Percentiles rank a stretch among this genome's conserved stretches.
Evolutionary conservation across 2,888 invertebrate species (phyloP).

Genomic region (Cecidostiba fungosa): DNA sequence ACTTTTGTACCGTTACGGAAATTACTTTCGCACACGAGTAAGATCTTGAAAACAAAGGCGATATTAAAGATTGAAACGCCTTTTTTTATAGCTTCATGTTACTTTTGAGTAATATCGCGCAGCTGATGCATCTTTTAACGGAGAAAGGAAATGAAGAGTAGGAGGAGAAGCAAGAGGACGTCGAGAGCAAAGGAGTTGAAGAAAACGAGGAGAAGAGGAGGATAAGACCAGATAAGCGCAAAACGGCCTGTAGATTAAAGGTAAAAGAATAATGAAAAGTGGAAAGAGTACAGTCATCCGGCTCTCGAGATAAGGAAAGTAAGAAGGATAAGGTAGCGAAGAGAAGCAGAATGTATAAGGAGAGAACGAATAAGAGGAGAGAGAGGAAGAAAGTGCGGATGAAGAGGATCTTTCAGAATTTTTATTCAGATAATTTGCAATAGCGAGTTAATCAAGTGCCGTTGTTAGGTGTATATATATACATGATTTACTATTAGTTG

Average conservation of each 20-base stretch:
- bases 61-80: conserved; percentile 36
- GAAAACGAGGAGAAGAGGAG: conserved; percentile 49
- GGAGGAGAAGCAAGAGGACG: conserved; percentile 34
- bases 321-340: conserved; percentile 45
- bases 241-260: conserved; percentile 60
- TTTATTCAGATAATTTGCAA: not conserved
- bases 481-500: not conserved
- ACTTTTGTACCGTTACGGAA: conserved; percentile 40
- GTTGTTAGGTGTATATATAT: not conserved
- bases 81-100: conserved; percentile 47
- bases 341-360: conserved; percentile 37
- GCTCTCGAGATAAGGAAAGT: conserved; percentile 53
- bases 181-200: conserved; percentile 45
- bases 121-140: conserved; percentile 42
- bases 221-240: conserved; percentile 62
- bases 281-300: conserved; percentile 56
- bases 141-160: conserved; percentile 27
- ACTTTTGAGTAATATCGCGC: conserved; percentile 52
- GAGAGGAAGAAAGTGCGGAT: not conserved
- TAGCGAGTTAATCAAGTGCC: not conserved
- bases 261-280: conserved; percentile 63
- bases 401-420: not conserved
- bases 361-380: conserved; percentile 8
- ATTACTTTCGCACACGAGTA: conserved; percentile 10
- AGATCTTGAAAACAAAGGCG: not conserved